A percentile compares a stretch with the other conserved stretches of the same genome.
Conservation (phyloP, 2,888 invertebrate genomes). For the Lochmaea capreae region DNA sequence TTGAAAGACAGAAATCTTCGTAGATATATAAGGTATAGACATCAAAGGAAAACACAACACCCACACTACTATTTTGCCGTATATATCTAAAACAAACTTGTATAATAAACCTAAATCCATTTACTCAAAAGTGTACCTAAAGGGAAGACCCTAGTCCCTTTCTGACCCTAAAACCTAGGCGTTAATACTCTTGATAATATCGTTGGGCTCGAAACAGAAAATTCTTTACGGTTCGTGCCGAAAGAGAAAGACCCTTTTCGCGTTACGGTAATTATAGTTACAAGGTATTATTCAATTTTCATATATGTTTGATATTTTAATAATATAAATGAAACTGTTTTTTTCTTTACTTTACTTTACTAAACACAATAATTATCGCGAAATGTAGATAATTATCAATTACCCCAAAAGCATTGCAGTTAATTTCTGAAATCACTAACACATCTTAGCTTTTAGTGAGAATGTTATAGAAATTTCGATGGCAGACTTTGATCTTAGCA, state of each 20-base stretch:
- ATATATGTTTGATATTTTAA: not conserved
- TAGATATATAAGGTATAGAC: not conserved
- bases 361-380: not conserved
- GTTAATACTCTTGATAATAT: slow-evolving; percentile 51
- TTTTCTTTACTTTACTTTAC: not conserved
- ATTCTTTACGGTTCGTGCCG: slow-evolving; percentile 56
- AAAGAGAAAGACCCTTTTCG: slow-evolving; percentile 37
- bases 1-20: not conserved
- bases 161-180: slow-evolving; percentile 40
- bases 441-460: slow-evolving; percentile 43
- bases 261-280: slow-evolving; percentile 31
- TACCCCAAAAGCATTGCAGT: slow-evolving; percentile 33
- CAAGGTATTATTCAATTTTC: slow-evolving; percentile 2
- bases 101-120: slow-evolving; percentile 32
- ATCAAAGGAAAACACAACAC: not conserved
- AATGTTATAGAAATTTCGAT: slow-evolving; percentile 47
- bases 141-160: slow-evolving; percentile 25
- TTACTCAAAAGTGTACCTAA: slow-evolving; percentile 28
- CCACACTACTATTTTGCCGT: not conserved
- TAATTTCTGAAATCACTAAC: slow-evolving; percentile 46
- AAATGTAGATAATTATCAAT: slow-evolving; percentile 32
- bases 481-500: slow-evolving; percentile 57
- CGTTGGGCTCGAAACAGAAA: slow-evolving; percentile 49
- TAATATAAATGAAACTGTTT: not conserved
- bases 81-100: slow-evolving; percentile 17